Evolutionary conservation across 2,888 invertebrate genomes (phyloP).

Genomic region (Caenorhabditis doughertyi): DNA sequence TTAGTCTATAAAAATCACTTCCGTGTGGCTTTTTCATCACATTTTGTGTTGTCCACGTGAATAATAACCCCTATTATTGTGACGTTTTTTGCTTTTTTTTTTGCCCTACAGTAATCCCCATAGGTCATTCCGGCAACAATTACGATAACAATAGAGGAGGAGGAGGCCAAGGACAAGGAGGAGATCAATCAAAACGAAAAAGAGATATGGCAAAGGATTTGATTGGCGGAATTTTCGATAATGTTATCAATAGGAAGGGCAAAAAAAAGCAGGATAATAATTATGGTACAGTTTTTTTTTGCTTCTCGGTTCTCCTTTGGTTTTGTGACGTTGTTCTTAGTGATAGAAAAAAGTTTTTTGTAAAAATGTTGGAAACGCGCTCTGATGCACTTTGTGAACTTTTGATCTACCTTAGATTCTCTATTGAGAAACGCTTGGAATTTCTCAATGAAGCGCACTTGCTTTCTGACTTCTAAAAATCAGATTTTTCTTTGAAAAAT

Average conservation of each 20-base stretch:
- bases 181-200: constrained; percentile 63
- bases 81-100: constrained; percentile 4
- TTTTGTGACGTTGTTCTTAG: too few relatives aligned
- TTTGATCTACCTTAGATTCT: too few relatives aligned
- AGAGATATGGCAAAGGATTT: constrained; percentile 70
- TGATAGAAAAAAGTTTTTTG: too few relatives aligned
- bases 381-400: too few relatives aligned
- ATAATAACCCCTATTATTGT: background rate
- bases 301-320: too few relatives aligned
- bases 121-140: background rate
- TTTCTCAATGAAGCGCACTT: too few relatives aligned
- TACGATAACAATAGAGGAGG: background rate
- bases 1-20: background rate
- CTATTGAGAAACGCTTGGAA: too few relatives aligned
- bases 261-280: constrained; percentile 48
- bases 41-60: constrained; percentile 32
- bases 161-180: constrained; percentile 17
- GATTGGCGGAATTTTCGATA: constrained; percentile 68
- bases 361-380: too few relatives aligned
- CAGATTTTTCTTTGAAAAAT: too few relatives aligned
- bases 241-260: constrained; percentile 55
- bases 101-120: constrained; percentile 22
- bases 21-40: constrained; percentile 21
- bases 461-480: too few relatives aligned
- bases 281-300: constrained; percentile 40